These are phyloP conservation scores for Drosophila monieri DNA, from an alignment of 2,888 invertebrate species.

Conservation along the genomic window DNA sequence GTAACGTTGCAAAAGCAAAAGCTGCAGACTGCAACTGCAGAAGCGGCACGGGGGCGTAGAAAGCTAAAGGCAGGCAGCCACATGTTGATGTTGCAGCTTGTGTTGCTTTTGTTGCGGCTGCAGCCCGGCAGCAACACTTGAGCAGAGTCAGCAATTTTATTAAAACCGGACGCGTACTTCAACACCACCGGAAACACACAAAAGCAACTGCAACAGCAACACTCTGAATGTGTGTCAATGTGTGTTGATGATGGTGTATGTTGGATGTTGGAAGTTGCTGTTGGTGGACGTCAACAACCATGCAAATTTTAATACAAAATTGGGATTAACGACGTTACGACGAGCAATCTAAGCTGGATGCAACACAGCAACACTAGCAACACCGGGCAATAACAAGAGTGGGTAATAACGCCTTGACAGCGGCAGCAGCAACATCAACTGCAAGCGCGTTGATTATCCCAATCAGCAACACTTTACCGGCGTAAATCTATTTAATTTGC, in stretches of 20 bases:
- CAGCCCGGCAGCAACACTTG: constrained; percentile 56
- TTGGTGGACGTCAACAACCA: constrained; percentile 62
- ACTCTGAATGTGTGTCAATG: constrained; percentile 64
- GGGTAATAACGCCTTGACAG: constrained; percentile 40
- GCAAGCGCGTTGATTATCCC: constrained; percentile 77
- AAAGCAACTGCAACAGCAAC: constrained; percentile 28
- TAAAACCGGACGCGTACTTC: constrained; percentile 80
- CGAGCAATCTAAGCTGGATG: constrained; percentile 44
- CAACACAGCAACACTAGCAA: constrained; percentile 21
- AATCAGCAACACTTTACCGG: constrained; percentile 81
- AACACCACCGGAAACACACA: constrained; percentile 77
- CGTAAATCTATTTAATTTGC: constrained; percentile 80
- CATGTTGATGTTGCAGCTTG: constrained; percentile 61
- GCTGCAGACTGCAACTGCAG: constrained; percentile 35
- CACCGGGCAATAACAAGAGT: constrained; percentile 43
- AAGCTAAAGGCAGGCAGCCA: constrained; percentile 39
- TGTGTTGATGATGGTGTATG: constrained; percentile 23
- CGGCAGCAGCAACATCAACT: constrained; percentile 45
- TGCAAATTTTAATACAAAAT: constrained; percentile 77
- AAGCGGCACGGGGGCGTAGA: constrained; percentile 17
- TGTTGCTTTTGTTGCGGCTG: constrained; percentile 22
- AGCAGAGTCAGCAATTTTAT: constrained; percentile 69
- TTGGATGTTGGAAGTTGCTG: constrained; percentile 21
- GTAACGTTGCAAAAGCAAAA: constrained; percentile 57
- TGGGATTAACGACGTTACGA: constrained; percentile 62